Base-by-base conservation (phyloP, 1,140 invertebrate species). In the Drosophila ogumai region DNA sequence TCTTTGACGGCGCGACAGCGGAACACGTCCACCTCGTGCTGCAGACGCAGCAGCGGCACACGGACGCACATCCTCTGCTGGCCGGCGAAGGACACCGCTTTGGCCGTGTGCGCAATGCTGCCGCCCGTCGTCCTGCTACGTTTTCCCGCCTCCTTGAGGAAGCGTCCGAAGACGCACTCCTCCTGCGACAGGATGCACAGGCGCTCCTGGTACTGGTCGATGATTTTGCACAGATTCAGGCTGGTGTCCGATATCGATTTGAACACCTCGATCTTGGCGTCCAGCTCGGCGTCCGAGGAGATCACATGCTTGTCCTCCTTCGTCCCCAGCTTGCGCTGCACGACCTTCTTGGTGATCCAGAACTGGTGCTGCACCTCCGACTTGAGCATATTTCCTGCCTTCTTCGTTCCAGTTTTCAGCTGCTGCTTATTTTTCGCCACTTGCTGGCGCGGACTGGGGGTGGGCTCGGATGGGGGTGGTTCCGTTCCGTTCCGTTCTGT, bases 231-330 rank as follows among this genome's bases (percentile, higher is more conserved):
- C 75, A 99, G 94, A 77, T 97, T 96, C 75, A 95, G 94, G 84
- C 97, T 99, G 58, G 97, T 99, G 73, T 97, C 96, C 91, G 98
- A 96, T 91, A 99, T 98, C 75, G 98, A 99, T 92, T 96, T 96
- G 93, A 99, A 99, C 9, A 99, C 94, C 94, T 99, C 98, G 52
- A 99, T 94, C 94, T 99, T 99, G 4, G 99, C 96, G 94, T 99
- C 99, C 5, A 99, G 94, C 91, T 99, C 97, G 8, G 98, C 96
- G 94, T 99, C 99, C 0, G 98, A 99, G 19, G 99, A 96, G 15
- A 99, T 96, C 81, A 99, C 96, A 94, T 97, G 98, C 72, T 99
- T 98, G 93, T 99, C 99, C 94, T 99, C 98, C 94, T 99, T 99
- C 90, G 98, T 98, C 7, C 98, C 98, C 17, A 99, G 94, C 94